A percentile compares a stretch with the other conserved stretches of the same genome.
These are phyloP conservation scores for Squalus acanthias DNA, from an alignment of 2,797 vertebrate species.

Conservation along the genomic window DNA sequence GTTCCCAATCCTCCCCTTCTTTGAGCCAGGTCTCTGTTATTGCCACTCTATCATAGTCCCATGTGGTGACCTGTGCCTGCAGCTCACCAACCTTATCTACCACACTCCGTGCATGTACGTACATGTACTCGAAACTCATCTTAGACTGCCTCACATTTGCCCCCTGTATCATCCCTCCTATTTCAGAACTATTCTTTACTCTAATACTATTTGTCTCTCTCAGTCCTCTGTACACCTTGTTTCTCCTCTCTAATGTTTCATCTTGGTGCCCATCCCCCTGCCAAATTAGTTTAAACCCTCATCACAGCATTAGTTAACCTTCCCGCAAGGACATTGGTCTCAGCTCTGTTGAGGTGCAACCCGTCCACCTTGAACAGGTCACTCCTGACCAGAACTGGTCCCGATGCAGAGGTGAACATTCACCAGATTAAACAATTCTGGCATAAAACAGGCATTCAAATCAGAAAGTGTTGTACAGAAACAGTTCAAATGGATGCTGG, in stretches of 20 bases:
- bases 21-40: not conserved
- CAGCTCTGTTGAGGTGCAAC: too few species aligned
- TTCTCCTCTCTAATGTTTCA: too few species aligned
- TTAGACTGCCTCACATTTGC: too few species aligned
- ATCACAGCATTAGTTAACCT: too few species aligned
- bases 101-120: not conserved
- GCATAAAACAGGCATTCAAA: not conserved
- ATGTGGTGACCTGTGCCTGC: not conserved
- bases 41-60: not conserved
- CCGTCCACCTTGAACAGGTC: too few species aligned
- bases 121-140: not conserved
- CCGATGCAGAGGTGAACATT: not conserved
- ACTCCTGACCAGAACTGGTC: not conserved
- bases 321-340: too few species aligned
- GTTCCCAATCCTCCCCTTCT: not conserved
- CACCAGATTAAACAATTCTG: not conserved
- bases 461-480: not conserved
- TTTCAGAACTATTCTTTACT: too few species aligned
- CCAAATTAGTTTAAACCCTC: too few species aligned
- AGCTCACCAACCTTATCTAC: not conserved
- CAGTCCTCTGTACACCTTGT: too few species aligned
- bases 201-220: too few species aligned
- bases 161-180: too few species aligned
- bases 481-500: not conserved
- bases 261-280: too few species aligned